phyloP scores from a whole-genome alignment of 2,113 vertebrate species.

The Sinocyclocheilus anophthalmus region DNA sequence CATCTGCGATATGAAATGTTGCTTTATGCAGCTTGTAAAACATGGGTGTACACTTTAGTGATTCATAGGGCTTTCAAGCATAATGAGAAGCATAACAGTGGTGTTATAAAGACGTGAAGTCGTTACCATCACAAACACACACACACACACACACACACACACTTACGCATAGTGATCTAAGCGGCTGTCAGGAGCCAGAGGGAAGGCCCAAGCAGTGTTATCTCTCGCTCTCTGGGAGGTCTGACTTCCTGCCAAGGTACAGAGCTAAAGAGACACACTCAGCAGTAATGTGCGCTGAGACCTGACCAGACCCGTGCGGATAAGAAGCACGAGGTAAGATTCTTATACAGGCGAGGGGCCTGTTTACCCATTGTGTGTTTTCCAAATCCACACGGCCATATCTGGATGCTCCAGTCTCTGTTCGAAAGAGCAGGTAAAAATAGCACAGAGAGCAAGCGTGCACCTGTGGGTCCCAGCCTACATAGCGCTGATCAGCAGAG shows the following conservation, averaged over 20 bases:
- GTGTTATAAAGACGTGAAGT: slow-evolving; percentile 39
- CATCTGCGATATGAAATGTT: slow-evolving; percentile 30
- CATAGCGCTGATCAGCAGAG: slow-evolving; percentile 60
- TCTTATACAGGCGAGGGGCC: not conserved
- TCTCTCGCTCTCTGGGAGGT: slow-evolving; percentile 54
- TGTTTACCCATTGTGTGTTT: slow-evolving; percentile 12
- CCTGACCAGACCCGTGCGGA: slow-evolving; percentile 34
- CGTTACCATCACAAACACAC: slow-evolving; percentile 14
- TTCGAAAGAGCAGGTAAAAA: slow-evolving; percentile 70
- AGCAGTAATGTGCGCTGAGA: slow-evolving; percentile 36
- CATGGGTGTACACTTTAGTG: not conserved
- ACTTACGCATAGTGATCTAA: slow-evolving; percentile 21
- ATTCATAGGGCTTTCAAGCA: slow-evolving; percentile 21
- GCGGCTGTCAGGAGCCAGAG: slow-evolving; percentile 55
- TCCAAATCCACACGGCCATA: slow-evolving; percentile 45
- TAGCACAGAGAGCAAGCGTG: slow-evolving; percentile 58
- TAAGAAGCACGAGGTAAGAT: slow-evolving; percentile 18
- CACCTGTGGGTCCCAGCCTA: slow-evolving; percentile 73
- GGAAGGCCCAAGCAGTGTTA: slow-evolving; percentile 53
- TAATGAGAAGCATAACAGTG: slow-evolving; percentile 47
- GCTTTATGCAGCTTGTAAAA: slow-evolving; percentile 31
- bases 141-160: slow-evolving; percentile 26
- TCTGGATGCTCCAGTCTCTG: slow-evolving; percentile 44
- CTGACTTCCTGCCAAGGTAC: slow-evolving; percentile 46
- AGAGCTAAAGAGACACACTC: slow-evolving; percentile 12